phyloP scores from a whole-genome alignment of 2,888 invertebrate genomes.

The Cybosia mesomella region DNA sequence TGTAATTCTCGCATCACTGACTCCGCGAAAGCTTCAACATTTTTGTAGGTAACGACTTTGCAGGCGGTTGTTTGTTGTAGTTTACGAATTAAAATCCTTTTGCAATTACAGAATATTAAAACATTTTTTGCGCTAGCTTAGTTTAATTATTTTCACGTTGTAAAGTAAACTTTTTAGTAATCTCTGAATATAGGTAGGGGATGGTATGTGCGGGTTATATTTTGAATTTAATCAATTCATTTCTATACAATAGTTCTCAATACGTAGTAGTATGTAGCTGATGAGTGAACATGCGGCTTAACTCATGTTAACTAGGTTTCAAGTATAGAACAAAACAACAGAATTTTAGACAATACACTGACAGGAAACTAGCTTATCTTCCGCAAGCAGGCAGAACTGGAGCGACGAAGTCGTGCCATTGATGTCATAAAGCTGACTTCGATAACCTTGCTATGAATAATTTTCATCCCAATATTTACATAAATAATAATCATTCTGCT shows the following conservation, averaged over 20 bases:
- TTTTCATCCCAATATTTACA: constrained; percentile 43
- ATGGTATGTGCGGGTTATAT: not conserved
- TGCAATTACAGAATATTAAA: constrained; percentile 23
- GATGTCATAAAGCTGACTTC: constrained; percentile 41
- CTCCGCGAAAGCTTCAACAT: constrained; percentile 49
- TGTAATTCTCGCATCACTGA: constrained; percentile 58
- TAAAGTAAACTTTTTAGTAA: not conserved
- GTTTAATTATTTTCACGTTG: not conserved
- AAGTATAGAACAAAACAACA: constrained; percentile 61
- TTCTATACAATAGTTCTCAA: constrained; percentile 12
- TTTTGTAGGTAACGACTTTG: constrained; percentile 41
- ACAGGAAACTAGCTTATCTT: constrained; percentile 71
- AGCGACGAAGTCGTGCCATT: constrained; percentile 44
- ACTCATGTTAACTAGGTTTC: constrained; percentile 53
- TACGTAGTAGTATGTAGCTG: constrained; percentile 30
- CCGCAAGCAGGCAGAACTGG: constrained; percentile 61
- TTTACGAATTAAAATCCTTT: constrained; percentile 40
- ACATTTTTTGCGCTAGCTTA: not conserved
- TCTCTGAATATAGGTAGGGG: not conserved
- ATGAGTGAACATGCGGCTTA: constrained; percentile 40
- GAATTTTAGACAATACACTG: constrained; percentile 67
- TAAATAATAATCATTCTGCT: constrained; percentile 35
- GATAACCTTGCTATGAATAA: constrained; percentile 44
- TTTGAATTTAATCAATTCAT: not conserved
- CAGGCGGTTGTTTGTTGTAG: constrained; percentile 25